Base-by-base conservation (phyloP, 2,797 vertebrate species). In the Eulemur albifrons region DNA sequence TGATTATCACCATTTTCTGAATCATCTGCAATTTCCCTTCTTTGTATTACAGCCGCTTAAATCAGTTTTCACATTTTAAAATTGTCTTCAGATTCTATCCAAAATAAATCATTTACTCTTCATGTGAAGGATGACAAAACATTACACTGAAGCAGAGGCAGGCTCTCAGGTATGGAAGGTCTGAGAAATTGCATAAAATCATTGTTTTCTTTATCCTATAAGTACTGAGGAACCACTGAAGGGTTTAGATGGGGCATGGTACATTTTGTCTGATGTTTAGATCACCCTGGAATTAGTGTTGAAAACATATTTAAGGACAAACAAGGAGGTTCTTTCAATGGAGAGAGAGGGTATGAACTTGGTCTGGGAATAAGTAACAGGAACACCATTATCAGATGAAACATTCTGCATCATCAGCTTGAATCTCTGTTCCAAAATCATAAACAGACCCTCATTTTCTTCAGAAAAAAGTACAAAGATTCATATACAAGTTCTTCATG, bases 51-150 rank as follows among this genome's bases (percentile, higher is more conserved):
- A 93, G 32, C 27, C 76, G 57, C 52, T 92, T 70, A 54, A n/a
- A 54, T 73, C 13, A 94, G 75, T 52, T 94, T 90, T 70, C 15
- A 89, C 20, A 85, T 81, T 84, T 97, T 15, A 76, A 80, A 88
- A 12, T 80, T 48, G 20, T 72, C 18, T 18, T 92, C 30, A 70
- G 48, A 30, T 89, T 93, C 14, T 89, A 23, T 94, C 30, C 10
- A n/a, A 84, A 57, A 81, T 52, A 43, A 10, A 63, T 69, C 8
- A 72, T 25, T 88, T 67, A 65, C 21, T 88, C 1, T 18, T 70
- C 40, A 35, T 52, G 25, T 38, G 30, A 18, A 70, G 10, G 84
- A 50, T 59, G 20, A 52, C 5, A 65, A 21, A 54, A 48, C 12
- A 21, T n/a, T 54, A 13, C 10, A 63, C 35, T 72, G 18, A 52